These are phyloP conservation scores for Vireo altiloquus DNA, from an alignment of 2,113 vertebrate genomes.

Conservation along the genomic window DNA sequence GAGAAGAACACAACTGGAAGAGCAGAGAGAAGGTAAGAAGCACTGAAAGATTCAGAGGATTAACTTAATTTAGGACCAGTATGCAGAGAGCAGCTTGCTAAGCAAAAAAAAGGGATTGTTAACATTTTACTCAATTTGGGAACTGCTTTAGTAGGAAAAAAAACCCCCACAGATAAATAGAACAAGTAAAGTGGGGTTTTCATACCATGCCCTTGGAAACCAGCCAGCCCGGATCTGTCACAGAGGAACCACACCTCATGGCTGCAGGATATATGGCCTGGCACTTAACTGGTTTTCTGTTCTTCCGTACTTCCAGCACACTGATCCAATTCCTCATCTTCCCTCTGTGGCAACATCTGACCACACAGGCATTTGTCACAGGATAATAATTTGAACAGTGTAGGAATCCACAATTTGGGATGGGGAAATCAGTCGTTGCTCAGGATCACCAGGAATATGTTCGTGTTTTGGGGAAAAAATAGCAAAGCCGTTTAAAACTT, in stretches of 20 bases:
- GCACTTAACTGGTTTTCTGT: background rate
- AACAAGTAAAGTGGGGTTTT: background rate
- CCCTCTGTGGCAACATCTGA: background rate
- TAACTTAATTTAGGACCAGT: background rate
- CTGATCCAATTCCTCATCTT: background rate
- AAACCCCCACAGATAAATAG: background rate
- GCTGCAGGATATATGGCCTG: background rate
- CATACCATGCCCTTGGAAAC: background rate
- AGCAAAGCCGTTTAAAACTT: background rate
- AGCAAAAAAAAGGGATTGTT: background rate
- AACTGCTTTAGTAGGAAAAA: background rate
- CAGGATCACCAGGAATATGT: background rate
- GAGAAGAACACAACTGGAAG: background rate
- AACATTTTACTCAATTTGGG: background rate
- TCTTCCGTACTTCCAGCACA: background rate
- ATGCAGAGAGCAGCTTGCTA: background rate
- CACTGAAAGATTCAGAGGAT: background rate
- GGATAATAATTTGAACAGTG: background rate
- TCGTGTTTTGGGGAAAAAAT: background rate
- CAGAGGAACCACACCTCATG: background rate
- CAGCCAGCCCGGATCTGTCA: background rate
- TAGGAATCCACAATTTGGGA: background rate
- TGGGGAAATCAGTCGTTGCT: background rate
- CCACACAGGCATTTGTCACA: background rate
- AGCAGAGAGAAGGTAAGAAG: background rate